Base-by-base conservation (phyloP, 1,140 invertebrate species). In the Lutraria rhynchaena region DNA sequence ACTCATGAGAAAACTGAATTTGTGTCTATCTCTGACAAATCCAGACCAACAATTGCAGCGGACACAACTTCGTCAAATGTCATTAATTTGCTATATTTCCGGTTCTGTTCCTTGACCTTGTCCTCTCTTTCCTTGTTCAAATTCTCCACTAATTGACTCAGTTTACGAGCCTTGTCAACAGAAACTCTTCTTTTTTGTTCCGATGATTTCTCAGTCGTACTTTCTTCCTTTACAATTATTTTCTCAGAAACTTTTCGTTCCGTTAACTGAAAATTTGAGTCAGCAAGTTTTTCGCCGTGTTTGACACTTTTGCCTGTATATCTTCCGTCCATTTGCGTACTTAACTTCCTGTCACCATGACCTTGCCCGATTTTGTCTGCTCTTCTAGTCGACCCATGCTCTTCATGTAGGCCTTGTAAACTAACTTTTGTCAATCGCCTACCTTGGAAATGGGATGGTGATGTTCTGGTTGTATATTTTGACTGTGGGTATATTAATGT, bases 61-160 rank as follows among this genome's bases (percentile, higher is more conserved):
- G 41, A 9, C 19, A 67, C 61, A 15, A 78, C 22, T 44, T 67
- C 49, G 7, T 37, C 49, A 44, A 78, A 67, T 24, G 41, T 41
- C 33, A 78, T 46, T 17, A 67, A 17, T 24, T 67, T 69, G 27
- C 51, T 80, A 33, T 58, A 57, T 17, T 37, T 53, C 5, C 49
- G 51, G 41, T 80, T 80, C 41, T 80, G 76, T 49, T 80, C 65
- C 17, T 70, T 70, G 19, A 70, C 41, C 17, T 70, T 69, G 5
- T 37, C 31, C 19, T 69, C 76, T 24, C 60, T 61, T 24, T 60
- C 49, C 24, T 49, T 65, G 37, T 80, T 70, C 3, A 80, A 24
- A 31, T n/a, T 24, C 37, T 70, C 76, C 2, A 80, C 29, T 27
- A 80, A 27, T 9, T n/a, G 7, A 22, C 65, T 70, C 37, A 80